These are phyloP conservation scores for Ormyrus pomaceus DNA, from an alignment of 2,888 invertebrate species.

Conservation along the genomic window DNA sequence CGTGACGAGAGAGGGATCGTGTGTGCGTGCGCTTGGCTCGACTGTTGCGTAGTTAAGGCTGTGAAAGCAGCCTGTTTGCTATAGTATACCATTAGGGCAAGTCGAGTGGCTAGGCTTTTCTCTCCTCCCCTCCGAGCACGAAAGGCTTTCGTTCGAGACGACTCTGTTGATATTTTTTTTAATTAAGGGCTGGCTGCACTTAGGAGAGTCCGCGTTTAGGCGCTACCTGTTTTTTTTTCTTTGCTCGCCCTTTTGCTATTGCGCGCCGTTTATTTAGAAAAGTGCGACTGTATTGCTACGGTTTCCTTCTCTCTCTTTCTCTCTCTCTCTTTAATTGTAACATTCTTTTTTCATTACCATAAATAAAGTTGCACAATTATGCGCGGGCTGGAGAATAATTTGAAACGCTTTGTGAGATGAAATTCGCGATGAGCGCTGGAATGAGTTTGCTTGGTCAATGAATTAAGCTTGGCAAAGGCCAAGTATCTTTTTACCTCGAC, in stretches of 20 bases:
- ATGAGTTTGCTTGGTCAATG: too few species aligned
- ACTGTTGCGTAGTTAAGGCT: slow-evolving; percentile 56
- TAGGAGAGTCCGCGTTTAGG: slow-evolving; percentile 56
- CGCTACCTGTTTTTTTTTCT: slow-evolving; percentile 60
- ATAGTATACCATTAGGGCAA: slow-evolving; percentile 42
- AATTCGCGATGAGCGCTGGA: neutral
- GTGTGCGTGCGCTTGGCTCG: neutral
- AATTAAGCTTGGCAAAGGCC: too few species aligned
- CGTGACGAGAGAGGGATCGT: slow-evolving; percentile 57
- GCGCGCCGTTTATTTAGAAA: slow-evolving; percentile 12
- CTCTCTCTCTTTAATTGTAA: too few species aligned
- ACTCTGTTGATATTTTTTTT: slow-evolving; percentile 26
- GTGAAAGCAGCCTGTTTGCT: slow-evolving; percentile 64
- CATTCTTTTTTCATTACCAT: neutral
- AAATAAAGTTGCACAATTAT: slow-evolving; percentile 20
- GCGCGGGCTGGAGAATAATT: slow-evolving; percentile 6
- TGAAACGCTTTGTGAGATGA: slow-evolving; percentile 8
- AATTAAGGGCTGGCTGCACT: slow-evolving; percentile 42
- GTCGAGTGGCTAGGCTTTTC: neutral
- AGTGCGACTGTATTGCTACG: too few species aligned
- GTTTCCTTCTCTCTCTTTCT: neutral
- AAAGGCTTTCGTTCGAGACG: too few species aligned
- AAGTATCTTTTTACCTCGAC: too few species aligned
- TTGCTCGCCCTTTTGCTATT: slow-evolving; percentile 33
- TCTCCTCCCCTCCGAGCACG: neutral